Percentiles rank a stretch among this genome's conserved stretches.
phyloP scores from a whole-genome alignment of 1,140 invertebrate genomes.

The Drosophila watanabei region DNA sequence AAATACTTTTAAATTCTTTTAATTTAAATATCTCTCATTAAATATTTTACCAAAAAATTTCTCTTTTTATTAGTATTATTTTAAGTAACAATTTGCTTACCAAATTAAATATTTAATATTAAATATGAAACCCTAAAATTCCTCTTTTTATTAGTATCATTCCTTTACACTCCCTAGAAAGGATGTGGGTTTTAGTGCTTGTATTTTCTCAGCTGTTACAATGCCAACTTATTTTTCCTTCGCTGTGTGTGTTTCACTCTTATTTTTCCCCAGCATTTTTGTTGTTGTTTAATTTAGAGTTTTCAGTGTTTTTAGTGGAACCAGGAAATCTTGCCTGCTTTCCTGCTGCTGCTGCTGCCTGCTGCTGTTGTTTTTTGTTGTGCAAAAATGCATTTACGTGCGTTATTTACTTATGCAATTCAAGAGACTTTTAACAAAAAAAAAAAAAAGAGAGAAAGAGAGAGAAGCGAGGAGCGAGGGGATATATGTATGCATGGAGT shows the following conservation, averaged over 20 bases:
- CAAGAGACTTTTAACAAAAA: slow-evolving; percentile 32
- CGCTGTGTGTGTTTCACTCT: slow-evolving; percentile 2
- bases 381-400: slow-evolving; percentile 75
- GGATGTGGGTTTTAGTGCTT: neutral
- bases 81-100: too few relatives aligned
- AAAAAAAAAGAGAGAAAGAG: neutral
- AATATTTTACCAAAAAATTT: too few relatives aligned
- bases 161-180: neutral
- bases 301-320: slow-evolving; percentile 30
- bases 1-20: too few relatives aligned
- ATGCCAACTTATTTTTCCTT: slow-evolving; percentile 22
- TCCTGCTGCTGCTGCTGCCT: slow-evolving; percentile 5
- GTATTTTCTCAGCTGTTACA: slow-evolving; percentile 20
- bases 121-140: neutral
- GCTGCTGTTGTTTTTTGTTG: slow-evolving; percentile 30
- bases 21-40: too few relatives aligned
- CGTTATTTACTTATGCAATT: slow-evolving; percentile 78
- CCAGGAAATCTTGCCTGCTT: slow-evolving; percentile 26
- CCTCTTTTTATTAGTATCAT: neutral
- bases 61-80: too few relatives aligned
- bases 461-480: neutral
- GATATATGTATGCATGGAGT: neutral
- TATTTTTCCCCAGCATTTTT: slow-evolving; percentile 30
- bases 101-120: neutral
- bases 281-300: slow-evolving; percentile 66